Base-by-base conservation (phyloP, 2,888 invertebrate species). In the Mechanitis mazaeus region DNA sequence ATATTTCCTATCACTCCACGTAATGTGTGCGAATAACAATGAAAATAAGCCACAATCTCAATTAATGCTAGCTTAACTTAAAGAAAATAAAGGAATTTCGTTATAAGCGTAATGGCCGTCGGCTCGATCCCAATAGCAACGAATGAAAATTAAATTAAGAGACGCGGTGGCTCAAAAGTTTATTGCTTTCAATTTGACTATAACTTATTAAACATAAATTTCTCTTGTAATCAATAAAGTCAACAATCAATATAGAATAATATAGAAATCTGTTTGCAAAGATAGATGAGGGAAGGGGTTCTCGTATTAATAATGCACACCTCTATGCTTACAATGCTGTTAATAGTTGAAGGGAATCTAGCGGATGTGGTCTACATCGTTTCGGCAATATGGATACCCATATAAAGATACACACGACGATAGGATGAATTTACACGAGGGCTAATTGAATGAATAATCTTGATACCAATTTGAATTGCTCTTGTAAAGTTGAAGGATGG, bases 311-410 rank as follows among this genome's bases (percentile, higher is more conserved):
- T 73, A 74, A 74, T 79, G 74, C 72, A 78, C 63, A 56, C 70
- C 68, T 66, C 70, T 71, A 71, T 65, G 64, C 67, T 72, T 64
- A 71, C 71, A 72, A 73, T 74, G 68, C 70, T 68, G 68, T 66
- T 64, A 75, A 80, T 81, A 76, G 78, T 80, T 79, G 75, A 79
- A 71, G 76, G 71, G 66, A 60, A 64, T 60, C 61, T 64, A 61
- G 58, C 64, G 60, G 66, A 56, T 64, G 50, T 60, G 50, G 55
- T 20, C 31, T 20, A 42, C 38, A 11, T 20, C 46, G 38, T 33
- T 58, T 20, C 50, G 50, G 46, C 45, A 33, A 35, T 50, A 57
- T 46, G 12, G 46, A 46, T 46, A 46, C 6, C 20, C 20, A 20
- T 20, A 20, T 20, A 20, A 20, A 20, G 20, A 20, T 20, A 20